Percentiles rank a stretch among this genome's conserved stretches.
Conservation (phyloP, 2,888 invertebrate species). For the Actias luna region DNA sequence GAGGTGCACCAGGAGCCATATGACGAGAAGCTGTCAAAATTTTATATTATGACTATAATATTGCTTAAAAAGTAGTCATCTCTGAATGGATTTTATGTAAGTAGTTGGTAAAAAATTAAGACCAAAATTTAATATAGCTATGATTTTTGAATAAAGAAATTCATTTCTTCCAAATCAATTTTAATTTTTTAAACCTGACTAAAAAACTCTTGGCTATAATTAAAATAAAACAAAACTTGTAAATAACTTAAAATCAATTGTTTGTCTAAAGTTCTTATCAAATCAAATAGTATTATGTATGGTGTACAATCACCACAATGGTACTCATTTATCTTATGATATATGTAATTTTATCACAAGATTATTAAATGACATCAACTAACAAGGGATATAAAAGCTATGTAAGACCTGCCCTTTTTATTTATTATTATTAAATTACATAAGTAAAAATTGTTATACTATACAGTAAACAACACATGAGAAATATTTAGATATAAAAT, state of each 20-base stretch:
- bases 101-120: neutral
- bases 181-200: too few relatives aligned
- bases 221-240: neutral
- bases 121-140: neutral
- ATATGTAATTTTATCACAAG: conserved; percentile 16
- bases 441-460: neutral
- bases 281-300: neutral
- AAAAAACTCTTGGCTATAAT: neutral
- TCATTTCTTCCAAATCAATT: too few relatives aligned
- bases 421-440: neutral
- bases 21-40: conserved; percentile 80
- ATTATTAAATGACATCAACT: conserved; percentile 13
- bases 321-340: neutral
- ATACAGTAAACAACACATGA: too few relatives aligned
- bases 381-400: neutral
- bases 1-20: conserved; percentile 82
- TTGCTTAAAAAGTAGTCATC: neutral
- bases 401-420: too few relatives aligned
- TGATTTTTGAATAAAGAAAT: too few relatives aligned
- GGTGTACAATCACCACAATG: neutral
- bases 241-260: neutral
- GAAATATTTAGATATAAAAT: neutral
- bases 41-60: conserved; percentile 8
- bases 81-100: neutral
- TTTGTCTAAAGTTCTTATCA: neutral